Percentiles rank a stretch among this genome's conserved stretches.
Conservation (phyloP, 2,113 vertebrate genomes). For the Cinclus cinclus region DNA sequence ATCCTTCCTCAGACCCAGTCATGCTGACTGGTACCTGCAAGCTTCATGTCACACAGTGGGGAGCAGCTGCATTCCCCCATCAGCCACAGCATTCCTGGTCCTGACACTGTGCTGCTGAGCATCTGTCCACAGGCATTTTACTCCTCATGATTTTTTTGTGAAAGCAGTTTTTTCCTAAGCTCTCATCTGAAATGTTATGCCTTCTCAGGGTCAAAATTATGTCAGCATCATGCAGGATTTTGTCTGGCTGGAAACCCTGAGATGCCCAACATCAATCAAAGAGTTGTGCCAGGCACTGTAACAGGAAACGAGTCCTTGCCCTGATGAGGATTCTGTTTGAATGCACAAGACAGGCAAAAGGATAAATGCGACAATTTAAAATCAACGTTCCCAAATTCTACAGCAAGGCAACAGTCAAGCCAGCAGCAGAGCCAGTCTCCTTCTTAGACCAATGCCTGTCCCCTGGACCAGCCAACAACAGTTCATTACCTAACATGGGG, state of each 20-base stretch:
- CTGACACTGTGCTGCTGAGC: not conserved
- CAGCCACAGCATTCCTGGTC: not conserved
- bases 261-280: not conserved
- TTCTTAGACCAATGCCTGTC: not conserved
- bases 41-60: not conserved
- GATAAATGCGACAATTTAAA: not conserved
- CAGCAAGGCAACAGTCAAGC: not conserved
- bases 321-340: not conserved
- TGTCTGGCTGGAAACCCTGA: not conserved
- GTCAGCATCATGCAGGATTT: not conserved
- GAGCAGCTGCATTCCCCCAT: not conserved
- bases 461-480: not conserved
- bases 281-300: not conserved
- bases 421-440: not conserved
- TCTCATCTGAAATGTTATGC: not conserved
- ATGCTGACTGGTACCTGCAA: not conserved
- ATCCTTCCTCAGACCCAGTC: not conserved
- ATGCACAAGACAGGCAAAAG: not conserved
- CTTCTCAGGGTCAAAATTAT: not conserved
- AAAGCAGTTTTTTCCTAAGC: not conserved
- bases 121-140: not conserved
- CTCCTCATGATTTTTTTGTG: not conserved
- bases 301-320: not conserved
- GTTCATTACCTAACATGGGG: not conserved
- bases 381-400: not conserved